phyloP scores from a whole-genome alignment of 2,113 vertebrate species.

The Crocuta crocuta region DNA sequence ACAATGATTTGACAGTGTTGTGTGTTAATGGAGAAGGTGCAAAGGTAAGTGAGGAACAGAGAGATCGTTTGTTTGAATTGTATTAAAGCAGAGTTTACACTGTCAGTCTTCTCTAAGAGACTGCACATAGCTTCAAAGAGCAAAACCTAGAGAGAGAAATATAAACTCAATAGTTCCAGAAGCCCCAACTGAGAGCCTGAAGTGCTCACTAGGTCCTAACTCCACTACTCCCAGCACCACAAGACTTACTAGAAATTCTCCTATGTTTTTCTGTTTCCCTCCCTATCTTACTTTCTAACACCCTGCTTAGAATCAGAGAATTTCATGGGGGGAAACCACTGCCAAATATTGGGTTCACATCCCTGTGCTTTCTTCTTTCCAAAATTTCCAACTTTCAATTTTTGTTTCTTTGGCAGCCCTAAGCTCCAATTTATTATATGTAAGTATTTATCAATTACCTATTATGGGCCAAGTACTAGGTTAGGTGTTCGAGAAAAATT shows the following conservation, averaged over 20 bases:
- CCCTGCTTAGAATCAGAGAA: background rate
- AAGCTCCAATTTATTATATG: background rate
- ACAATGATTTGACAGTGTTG: background rate
- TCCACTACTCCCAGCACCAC: background rate
- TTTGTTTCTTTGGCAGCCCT: background rate
- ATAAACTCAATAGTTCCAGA: background rate
- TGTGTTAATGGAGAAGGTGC: background rate
- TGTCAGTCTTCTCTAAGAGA: background rate
- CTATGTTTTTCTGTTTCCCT: background rate
- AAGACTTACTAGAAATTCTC: background rate
- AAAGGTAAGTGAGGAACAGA: background rate
- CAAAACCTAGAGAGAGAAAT: background rate
- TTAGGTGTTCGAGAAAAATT: background rate
- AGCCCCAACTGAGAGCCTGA: background rate
- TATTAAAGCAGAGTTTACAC: background rate
- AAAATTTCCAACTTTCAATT: background rate
- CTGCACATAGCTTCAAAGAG: background rate
- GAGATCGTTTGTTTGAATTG: background rate
- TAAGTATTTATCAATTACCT: background rate
- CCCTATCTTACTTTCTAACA: background rate
- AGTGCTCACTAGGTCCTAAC: background rate
- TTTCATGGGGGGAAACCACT: background rate
- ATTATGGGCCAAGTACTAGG: background rate
- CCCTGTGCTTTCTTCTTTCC: background rate
- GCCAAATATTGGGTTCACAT: background rate